Evolutionary conservation across 2,888 invertebrate species (phyloP), one percentile per base, ranked within the genome.

Genomic region (Reticulitermes lucifugus): DNA sequence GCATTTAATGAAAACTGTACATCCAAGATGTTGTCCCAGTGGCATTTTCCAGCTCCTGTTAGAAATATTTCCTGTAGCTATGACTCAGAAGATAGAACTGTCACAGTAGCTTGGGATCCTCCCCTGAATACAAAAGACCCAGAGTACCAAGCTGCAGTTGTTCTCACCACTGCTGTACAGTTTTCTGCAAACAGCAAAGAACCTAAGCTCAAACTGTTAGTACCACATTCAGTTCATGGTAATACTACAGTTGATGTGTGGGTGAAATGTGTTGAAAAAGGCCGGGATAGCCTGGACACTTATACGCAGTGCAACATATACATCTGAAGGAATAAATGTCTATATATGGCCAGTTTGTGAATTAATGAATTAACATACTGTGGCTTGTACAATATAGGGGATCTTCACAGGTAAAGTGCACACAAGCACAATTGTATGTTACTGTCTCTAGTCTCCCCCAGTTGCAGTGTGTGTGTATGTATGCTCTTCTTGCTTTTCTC

Each of bases 11-110:
- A 86, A 29, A 35, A 73, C n/a, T 18, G 41, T 25, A 22, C 75
- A 60, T 55, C 79, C 21, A 22, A 83, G 59, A 79, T 81, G 5
- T 35, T 81, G 25, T 60, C 70, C 14, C 46, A 75, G n/a, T 88
- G 88, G 87, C 87, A 84, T 83, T 88, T 86, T 73, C 87, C 88
- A 55, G 86, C 85, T 43, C 83, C 86, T 35, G 87, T 87, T 3
- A 73, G 9, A 25, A 86, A 87, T 79, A 79, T 87, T 14, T 81
- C 70, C 6, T 87, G 88, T 81, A 59, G 41, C 22, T 55, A 81
- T 43, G 29, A 55, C 5, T 21, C 29, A 55, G 12, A 60, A 22
- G 29, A 35, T 6, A 29, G 41, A 21, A 77, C 12, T 9, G 21
- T 83, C 29, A 18, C 43, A 14, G 29, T 83, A 10, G 35, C 18